phyloP scores from a whole-genome alignment of 2,888 invertebrate species.

The Agelastica alni region DNA sequence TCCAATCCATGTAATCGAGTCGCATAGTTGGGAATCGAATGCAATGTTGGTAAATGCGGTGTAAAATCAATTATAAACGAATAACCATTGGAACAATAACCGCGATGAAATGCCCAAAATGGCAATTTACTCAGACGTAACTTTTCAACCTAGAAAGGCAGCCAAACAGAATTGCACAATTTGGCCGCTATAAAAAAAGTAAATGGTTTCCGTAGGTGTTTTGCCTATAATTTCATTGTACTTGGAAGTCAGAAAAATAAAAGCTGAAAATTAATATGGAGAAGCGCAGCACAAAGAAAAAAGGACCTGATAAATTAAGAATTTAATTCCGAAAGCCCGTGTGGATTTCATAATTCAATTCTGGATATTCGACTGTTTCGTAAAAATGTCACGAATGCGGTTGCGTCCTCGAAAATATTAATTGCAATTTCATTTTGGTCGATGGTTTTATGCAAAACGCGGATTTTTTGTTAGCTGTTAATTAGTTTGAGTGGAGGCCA shows the following conservation, averaged over 20 bases:
- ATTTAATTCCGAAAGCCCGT: constrained; percentile 9
- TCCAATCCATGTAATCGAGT: constrained; percentile 11
- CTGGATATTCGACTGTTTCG: constrained; percentile 19
- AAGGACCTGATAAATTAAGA: constrained; percentile 13
- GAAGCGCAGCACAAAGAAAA: neutral
- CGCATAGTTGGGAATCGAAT: constrained; percentile 3
- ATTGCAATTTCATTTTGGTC: constrained; percentile 22
- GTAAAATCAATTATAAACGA: constrained; percentile 28
- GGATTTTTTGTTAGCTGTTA: constrained; percentile 27
- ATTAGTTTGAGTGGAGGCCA: constrained; percentile 13
- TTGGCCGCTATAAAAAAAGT: too few species aligned
- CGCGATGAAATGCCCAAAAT: constrained; percentile 18
- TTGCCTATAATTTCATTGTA: neutral
- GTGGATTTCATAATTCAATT: constrained; percentile 21
- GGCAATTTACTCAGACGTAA: constrained; percentile 20
- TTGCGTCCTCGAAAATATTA: constrained; percentile 17
- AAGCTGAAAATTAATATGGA: neutral
- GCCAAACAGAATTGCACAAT: neutral
- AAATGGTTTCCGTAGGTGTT: neutral
- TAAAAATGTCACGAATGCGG: constrained; percentile 26
- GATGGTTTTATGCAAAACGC: constrained; percentile 21
- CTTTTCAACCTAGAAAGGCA: too few species aligned
- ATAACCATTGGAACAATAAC: constrained; percentile 21
- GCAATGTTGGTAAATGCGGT: constrained; percentile 21
- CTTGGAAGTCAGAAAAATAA: neutral